phyloP scores from a whole-genome alignment of 2,113 vertebrate species.

The Butorides virescens region DNA sequence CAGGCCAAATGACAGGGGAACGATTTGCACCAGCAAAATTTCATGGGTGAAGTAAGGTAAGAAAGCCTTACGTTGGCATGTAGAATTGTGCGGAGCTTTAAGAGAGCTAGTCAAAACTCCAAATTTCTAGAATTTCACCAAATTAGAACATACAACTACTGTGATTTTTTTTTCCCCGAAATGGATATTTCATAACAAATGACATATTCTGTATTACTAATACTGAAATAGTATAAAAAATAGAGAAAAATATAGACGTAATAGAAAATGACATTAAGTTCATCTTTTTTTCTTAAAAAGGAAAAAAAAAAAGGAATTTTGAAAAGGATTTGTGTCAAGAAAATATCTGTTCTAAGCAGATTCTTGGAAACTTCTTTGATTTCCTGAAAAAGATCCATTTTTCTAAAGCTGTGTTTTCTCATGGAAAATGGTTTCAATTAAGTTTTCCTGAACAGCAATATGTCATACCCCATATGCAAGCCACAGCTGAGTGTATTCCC shows the following conservation, averaged over 20 bases:
- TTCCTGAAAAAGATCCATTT: constrained; percentile 29
- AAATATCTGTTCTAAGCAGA: neutral
- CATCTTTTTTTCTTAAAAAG: neutral
- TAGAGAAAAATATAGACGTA: neutral
- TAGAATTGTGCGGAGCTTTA: neutral
- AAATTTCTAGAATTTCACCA: neutral
- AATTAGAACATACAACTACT: neutral
- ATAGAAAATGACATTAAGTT: neutral
- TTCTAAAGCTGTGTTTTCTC: constrained; percentile 38
- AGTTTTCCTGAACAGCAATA: constrained; percentile 49
- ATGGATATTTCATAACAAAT: neutral
- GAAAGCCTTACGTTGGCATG: neutral
- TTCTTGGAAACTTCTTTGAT: constrained; percentile 29
- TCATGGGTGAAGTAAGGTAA: neutral
- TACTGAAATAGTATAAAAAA: neutral
- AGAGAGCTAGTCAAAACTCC: neutral
- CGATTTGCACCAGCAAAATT: neutral
- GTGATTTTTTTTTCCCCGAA: neutral
- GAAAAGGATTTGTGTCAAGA: neutral
- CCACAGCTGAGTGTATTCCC: constrained; percentile 47
- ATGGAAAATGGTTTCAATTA: constrained; percentile 48
- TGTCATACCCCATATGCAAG: constrained; percentile 50
- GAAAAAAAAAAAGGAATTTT: neutral
- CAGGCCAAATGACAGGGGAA: neutral
- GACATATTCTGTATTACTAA: neutral